Conservation (phyloP, 2,113 vertebrate genomes). For the Trinectes maculatus region DNA sequence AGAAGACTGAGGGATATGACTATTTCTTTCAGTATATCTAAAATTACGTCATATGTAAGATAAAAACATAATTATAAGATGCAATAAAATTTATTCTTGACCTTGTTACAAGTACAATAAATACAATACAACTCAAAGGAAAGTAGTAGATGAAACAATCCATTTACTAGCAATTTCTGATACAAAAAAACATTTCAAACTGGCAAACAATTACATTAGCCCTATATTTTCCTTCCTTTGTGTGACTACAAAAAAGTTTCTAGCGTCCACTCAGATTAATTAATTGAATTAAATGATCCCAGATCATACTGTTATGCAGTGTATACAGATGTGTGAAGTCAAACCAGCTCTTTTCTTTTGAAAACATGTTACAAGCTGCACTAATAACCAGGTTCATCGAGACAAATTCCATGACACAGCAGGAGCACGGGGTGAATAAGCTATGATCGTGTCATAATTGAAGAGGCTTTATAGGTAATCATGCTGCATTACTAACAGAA, state of each 20-base stretch:
- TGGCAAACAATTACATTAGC: too few relatives aligned
- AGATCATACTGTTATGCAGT: background rate
- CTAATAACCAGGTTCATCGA: constrained; percentile 17
- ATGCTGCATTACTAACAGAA: constrained; percentile 15
- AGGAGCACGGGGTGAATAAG: constrained; percentile 10
- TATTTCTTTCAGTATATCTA: too few relatives aligned
- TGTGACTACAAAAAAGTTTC: background rate
- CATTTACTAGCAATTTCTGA: too few relatives aligned
- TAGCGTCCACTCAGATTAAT: background rate
- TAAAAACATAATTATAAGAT: too few relatives aligned
- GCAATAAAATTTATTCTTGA: too few relatives aligned
- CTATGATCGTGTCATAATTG: constrained; percentile 26
- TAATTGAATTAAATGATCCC: background rate
- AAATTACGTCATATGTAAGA: too few relatives aligned
- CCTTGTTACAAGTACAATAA: too few relatives aligned
- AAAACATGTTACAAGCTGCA: background rate
- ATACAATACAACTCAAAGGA: too few relatives aligned
- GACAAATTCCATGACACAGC: constrained; percentile 10
- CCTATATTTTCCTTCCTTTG: background rate
- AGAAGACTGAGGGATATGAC: background rate
- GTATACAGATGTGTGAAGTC: background rate
- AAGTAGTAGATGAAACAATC: too few relatives aligned
- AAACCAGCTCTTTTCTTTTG: background rate
- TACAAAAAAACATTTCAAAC: too few relatives aligned
- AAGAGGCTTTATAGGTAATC: constrained; percentile 32